These are phyloP conservation scores for Kryptopterus vitreolus DNA, from an alignment of 2,797 vertebrate species.

Conservation along the genomic window DNA sequence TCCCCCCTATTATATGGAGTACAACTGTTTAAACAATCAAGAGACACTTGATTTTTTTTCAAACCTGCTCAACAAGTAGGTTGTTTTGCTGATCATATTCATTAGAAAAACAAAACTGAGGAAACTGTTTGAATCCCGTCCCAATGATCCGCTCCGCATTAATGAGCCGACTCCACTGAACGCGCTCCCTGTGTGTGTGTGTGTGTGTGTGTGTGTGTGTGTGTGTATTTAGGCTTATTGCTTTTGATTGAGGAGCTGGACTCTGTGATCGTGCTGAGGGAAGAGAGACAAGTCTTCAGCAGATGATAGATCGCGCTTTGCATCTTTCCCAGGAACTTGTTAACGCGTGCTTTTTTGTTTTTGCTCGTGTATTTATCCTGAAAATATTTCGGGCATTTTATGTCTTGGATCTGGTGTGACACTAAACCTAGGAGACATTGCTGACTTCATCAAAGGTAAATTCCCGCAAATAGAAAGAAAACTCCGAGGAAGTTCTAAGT, in stretches of 20 bases:
- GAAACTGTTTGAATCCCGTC: conserved; percentile 38
- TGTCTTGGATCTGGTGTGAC: background rate
- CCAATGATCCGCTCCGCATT: conserved; percentile 56
- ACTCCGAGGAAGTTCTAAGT: background rate
- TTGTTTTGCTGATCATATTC: background rate
- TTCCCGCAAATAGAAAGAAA: background rate
- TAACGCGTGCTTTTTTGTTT: background rate
- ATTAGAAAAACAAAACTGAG: background rate
- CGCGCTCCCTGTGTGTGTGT: background rate
- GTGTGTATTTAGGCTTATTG: conserved; percentile 54
- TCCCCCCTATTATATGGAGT: no score
- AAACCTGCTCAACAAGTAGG: background rate
- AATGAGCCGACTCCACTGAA: conserved; percentile 36
- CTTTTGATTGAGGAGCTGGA: conserved; percentile 58
- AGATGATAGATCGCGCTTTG: background rate
- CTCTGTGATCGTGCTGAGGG: conserved; percentile 44
- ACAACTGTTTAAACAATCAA: background rate
- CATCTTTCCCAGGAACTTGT: background rate
- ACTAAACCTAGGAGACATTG: conserved; percentile 26
- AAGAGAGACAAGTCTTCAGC: background rate
- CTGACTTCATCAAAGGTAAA: conserved; percentile 48
- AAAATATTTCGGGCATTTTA: background rate
- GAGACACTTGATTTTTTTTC: background rate
- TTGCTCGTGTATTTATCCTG: background rate
- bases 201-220: conserved; percentile 27